Base-by-base conservation (phyloP, 2,888 invertebrate genomes). In the Pyrrhosoma nymphula region DNA sequence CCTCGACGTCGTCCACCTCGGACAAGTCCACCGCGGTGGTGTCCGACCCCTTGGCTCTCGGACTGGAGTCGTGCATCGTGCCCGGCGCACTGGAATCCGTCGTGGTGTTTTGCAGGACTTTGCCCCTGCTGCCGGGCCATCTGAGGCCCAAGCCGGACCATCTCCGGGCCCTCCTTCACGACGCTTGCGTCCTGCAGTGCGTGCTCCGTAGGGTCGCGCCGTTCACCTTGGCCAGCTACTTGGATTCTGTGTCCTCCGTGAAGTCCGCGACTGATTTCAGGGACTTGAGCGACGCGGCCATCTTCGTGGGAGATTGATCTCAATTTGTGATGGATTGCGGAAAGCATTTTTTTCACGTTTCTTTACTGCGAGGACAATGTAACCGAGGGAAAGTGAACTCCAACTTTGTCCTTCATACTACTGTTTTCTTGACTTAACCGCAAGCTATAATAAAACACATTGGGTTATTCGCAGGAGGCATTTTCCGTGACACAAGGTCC, bases 131-230 rank as follows among this genome's bases (percentile, higher is more conserved):
- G 12, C 93, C 93, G n/a, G 10, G n/a, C 10, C 39, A 12, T 10
- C 23, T 93, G 12, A 93, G 75, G 23, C 93, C 93, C 1, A 14
- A 93, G 6, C 93, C 93, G 16, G 69, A 75, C n/a, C 20, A 23
- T 3, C 69, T 93, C 12, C 93, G 93, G 12, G 55, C 56, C 26
- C 93, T 93, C n/a, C 93, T 93, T 14, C 75, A 69, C 63, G 93
- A 69, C 47, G 47, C 93, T 3, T 93, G 93, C 55, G 69, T 93
- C 16, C 60, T 93, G n/a, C 93, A 93, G 69, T 93, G 93, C 60
- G 39, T 93, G 30, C 60, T 93, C 47, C 69, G 93, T 8, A 69
- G 93, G 18, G 47, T 93, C 26, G 39, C 47, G 23, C 93, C 93
- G 0, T 8, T n/a, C 12, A 55, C 35, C 12, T 47, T 93, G 26